A percentile compares a stretch with the other conserved stretches of the same genome.
phyloP scores from a whole-genome alignment of 2,888 invertebrate genomes.

The Nomada lathburiana region DNA sequence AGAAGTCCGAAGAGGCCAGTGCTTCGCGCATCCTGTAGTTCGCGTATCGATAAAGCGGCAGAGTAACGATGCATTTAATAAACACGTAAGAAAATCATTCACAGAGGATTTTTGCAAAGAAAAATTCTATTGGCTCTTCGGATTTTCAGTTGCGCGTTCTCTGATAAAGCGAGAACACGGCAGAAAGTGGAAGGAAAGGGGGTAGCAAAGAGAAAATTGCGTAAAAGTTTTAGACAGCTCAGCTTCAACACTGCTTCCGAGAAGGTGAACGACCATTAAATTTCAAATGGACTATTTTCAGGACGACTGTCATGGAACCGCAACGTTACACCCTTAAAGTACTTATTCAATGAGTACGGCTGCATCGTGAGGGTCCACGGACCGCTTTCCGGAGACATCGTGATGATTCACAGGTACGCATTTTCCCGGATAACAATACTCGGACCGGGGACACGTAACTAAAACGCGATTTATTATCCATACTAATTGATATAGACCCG shows the following conservation, averaged over 20 bases:
- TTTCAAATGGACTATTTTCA: slow-evolving; percentile 32
- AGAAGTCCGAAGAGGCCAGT: slow-evolving; percentile 46
- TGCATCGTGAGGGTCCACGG: slow-evolving; percentile 89
- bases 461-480: too few species aligned
- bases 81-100: too few species aligned
- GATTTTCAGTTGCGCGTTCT: slow-evolving; percentile 30
- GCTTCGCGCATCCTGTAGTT: neutral
- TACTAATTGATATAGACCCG: slow-evolving; percentile 84
- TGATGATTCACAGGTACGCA: slow-evolving; percentile 84
- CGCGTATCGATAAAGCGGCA: neutral
- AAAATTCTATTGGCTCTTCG: slow-evolving; percentile 28
- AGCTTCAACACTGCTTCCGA: neutral
- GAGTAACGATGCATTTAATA: too few species aligned
- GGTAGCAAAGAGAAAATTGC: neutral
- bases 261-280: neutral
- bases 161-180: neutral
- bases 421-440: neutral
- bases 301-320: slow-evolving; percentile 85
- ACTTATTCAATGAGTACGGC: slow-evolving; percentile 86
- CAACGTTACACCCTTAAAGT: slow-evolving; percentile 83
- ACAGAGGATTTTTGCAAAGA: neutral
- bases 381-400: slow-evolving; percentile 88
- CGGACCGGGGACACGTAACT: too few species aligned
- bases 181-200: neutral
- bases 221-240: neutral